phyloP scores from a whole-genome alignment of 2,888 invertebrate genomes.

The Conchocele bisecta region DNA sequence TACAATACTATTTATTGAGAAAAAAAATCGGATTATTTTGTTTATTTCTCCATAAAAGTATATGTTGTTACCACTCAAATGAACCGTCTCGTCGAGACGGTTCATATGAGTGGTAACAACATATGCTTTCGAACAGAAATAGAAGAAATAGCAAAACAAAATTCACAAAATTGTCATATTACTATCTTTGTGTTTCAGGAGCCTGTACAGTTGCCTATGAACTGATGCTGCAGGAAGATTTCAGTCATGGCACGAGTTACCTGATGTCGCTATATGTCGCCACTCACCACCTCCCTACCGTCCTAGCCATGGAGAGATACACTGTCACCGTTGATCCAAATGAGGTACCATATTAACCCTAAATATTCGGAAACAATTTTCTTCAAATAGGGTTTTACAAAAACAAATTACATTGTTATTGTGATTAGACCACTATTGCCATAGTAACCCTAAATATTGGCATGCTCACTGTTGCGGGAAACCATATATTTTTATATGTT shows the following conservation, averaged over 20 bases:
- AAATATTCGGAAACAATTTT: conserved; percentile 1
- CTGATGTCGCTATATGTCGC: conserved; percentile 89
- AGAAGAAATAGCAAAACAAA: neutral
- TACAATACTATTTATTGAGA: no score
- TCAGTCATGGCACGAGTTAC: conserved; percentile 88
- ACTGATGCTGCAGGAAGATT: conserved; percentile 95
- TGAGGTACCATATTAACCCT: conserved; percentile 66
- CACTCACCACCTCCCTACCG: conserved; percentile 85
- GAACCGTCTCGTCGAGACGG: no score
- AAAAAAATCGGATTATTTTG: no score
- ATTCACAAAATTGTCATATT: neutral
- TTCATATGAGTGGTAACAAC: neutral
- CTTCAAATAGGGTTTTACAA: no score
- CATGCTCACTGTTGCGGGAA: no score
- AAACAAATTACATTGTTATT: no score
- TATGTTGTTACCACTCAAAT: no score
- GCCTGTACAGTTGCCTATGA: conserved; percentile 91
- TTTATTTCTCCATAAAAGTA: no score
- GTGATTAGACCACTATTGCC: no score
- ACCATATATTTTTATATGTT: no score
- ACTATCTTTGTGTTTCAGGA: conserved; percentile 77
- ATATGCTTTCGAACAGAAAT: neutral
- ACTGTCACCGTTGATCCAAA: conserved; percentile 64
- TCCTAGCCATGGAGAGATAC: no score
- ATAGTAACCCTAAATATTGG: no score